Conservation (phyloP, 1,140 invertebrate genomes). For the Lucilia cuprina region DNA sequence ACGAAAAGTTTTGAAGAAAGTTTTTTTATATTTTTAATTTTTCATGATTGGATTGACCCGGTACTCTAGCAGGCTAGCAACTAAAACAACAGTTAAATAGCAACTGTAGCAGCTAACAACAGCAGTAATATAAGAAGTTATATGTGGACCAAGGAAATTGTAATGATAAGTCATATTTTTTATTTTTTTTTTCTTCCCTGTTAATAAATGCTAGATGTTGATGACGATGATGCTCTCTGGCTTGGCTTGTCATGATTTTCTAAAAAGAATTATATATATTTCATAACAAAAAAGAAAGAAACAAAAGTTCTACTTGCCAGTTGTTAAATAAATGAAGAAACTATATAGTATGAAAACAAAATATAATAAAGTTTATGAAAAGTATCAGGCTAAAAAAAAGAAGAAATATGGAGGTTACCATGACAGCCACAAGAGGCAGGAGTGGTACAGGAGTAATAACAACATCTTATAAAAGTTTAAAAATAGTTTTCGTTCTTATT, state of each 20-base stretch:
- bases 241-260: conserved; percentile 22
- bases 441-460: conserved; percentile 9
- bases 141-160: conserved; percentile 27
- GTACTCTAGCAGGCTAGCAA: not conserved
- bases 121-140: not conserved
- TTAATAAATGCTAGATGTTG: not conserved
- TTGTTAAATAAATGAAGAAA: conserved; percentile 12
- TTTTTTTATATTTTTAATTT: conserved; percentile 23
- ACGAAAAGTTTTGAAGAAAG: conserved; percentile 14
- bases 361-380: not conserved
- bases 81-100: too few relatives aligned
- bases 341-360: not conserved
- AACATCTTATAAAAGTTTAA: conserved; percentile 16
- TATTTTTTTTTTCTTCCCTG: not conserved
- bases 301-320: not conserved
- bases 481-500: not conserved
- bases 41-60: not conserved
- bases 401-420: not conserved
- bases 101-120: too few relatives aligned
- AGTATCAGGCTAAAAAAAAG: conserved; percentile 18
- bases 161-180: conserved; percentile 30
- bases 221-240: conserved; percentile 21
- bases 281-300: not conserved
- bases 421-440: not conserved
- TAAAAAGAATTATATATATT: not conserved